Conservation (phyloP, 2,113 vertebrate genomes). For the Mobula birostris region DNA sequence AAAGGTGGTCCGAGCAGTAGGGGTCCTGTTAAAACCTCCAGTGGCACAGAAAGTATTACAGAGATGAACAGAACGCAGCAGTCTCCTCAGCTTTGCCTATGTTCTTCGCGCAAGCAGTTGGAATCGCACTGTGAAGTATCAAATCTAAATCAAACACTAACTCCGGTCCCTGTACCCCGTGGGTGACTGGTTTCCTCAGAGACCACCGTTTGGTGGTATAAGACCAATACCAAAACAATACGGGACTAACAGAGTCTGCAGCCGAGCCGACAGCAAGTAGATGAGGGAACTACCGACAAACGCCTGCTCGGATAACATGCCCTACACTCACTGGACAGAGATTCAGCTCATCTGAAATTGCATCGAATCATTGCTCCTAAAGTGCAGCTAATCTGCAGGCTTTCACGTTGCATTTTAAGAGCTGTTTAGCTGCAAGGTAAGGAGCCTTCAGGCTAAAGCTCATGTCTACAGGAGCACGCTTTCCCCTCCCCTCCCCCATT, state of each 20-base stretch:
- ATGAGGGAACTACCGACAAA: constrained; percentile 50
- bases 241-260: constrained; percentile 45
- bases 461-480: constrained; percentile 42
- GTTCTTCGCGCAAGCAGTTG: constrained; percentile 59
- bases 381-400: constrained; percentile 50
- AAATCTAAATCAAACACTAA: constrained; percentile 56
- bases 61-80: constrained; percentile 57
- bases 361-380: constrained; percentile 47
- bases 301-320: constrained; percentile 45
- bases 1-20: constrained; percentile 57
- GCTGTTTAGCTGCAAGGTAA: neutral
- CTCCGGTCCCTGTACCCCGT: constrained; percentile 51
- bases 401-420: constrained; percentile 43
- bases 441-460: constrained; percentile 41
- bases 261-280: constrained; percentile 45
- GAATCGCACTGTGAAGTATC: constrained; percentile 58
- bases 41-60: constrained; percentile 63
- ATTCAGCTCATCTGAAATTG: constrained; percentile 51
- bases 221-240: constrained; percentile 47
- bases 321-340: constrained; percentile 50
- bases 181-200: constrained; percentile 49
- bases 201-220: constrained; percentile 49
- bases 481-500: constrained; percentile 38
- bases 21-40: constrained; percentile 61
- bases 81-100: constrained; percentile 57